Evolutionary conservation across 2,113 vertebrate genomes (phyloP), one percentile per base, ranked within the genome.

Genomic region (Phasianus colchicus): DNA sequence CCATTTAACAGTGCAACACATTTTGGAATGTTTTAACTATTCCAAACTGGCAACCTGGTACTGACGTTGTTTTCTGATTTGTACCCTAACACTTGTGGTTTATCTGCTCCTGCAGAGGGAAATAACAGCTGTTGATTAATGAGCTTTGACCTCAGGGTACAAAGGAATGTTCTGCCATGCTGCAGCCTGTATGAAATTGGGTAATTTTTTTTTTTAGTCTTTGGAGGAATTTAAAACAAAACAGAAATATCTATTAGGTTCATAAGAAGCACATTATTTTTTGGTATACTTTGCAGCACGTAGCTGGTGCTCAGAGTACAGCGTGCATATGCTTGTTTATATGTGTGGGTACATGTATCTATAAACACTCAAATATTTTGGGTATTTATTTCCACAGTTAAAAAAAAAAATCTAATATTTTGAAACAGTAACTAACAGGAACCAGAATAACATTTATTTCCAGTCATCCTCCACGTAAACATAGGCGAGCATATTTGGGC

Each of bases 1-100:
- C 94, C 87, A 45, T 90, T 97, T 92, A 88, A 85, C 72, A 93
- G 94, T 2, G 8, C 90, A 96, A 73, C 87, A n/a, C 72, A 43
- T 45, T 73, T 87, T 93, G 88, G 91, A 91, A 90, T 27, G 93
- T 92, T 66, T 84, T 47, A 78, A 91, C 84, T 84, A 89, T 63
- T 88, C 25, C 25, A 19, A 83, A 67, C 90, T 70, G 70, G 78
- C 52, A 87, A 79, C 89, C 63, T 95, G 88, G 86, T 78, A 7
- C 38, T 64, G 78, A 47, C 79, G 45, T 50, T 4, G 21, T 65
- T 40, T 61, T 67, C 42, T 29, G 32, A 24, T 57, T 48, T 38
- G 78, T 79, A 63, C 92, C 93, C 87, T 58, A 42, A 93, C 85
- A 43, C 80, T 72, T 3, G 17, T 20, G 84, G 89, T 96, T 97